Conservation (phyloP, 2,113 vertebrate species). For the Ptilorrhoa leucosticta region DNA sequence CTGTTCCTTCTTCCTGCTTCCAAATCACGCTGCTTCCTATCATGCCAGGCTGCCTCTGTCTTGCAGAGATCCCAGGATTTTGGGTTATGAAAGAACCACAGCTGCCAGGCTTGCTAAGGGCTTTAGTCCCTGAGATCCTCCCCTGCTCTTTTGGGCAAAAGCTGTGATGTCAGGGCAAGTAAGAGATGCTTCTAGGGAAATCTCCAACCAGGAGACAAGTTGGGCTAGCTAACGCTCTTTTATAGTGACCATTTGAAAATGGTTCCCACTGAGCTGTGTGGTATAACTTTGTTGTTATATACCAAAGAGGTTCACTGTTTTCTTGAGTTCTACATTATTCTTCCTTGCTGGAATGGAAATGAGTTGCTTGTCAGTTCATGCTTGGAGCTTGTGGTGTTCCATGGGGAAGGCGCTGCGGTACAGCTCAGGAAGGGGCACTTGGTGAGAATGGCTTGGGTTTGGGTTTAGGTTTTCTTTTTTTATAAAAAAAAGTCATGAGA, state of each 20-base stretch:
- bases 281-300: conserved; percentile 35
- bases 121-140: neutral
- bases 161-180: neutral
- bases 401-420: neutral
- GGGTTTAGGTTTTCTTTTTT: neutral
- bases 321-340: neutral
- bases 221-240: neutral
- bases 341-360: neutral
- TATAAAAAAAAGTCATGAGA: neutral
- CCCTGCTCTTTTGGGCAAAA: neutral
- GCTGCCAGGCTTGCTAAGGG: neutral
- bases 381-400: neutral
- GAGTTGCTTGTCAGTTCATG: neutral
- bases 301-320: conserved; percentile 73
- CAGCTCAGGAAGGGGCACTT: neutral
- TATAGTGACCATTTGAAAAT: conserved; percentile 16
- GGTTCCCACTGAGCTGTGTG: conserved; percentile 29
- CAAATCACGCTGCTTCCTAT: neutral
- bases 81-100: neutral
- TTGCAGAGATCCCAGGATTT: neutral
- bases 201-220: neutral
- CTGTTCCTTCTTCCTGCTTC: neutral
- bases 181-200: neutral
- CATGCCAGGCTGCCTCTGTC: neutral
- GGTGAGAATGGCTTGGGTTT: neutral